phyloP scores from a whole-genome alignment of 2,113 vertebrate genomes.

The Phalacrocorax brasilianus region DNA sequence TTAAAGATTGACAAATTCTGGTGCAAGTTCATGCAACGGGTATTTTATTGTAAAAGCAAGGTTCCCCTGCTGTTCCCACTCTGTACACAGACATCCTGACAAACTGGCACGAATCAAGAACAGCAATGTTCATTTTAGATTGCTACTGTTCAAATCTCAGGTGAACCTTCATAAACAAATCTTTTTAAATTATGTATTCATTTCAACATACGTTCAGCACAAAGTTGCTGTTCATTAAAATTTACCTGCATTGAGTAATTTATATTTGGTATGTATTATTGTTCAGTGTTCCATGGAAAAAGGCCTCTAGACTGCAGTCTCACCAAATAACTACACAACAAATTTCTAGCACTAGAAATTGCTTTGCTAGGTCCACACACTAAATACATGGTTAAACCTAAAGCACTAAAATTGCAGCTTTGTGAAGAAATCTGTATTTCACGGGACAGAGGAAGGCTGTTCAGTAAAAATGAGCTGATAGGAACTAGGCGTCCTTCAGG shows the following conservation, averaged over 20 bases:
- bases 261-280: slow-evolving; percentile 49
- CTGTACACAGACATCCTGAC: neutral
- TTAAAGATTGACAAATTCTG: neutral
- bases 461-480: neutral
- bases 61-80: neutral
- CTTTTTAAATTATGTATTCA: slow-evolving; percentile 54
- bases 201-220: slow-evolving; percentile 51
- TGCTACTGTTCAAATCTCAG: slow-evolving; percentile 23
- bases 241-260: slow-evolving; percentile 32
- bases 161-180: slow-evolving; percentile 47
- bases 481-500: neutral
- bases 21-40: neutral
- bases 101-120: neutral
- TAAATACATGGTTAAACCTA: neutral
- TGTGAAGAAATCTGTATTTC: neutral
- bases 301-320: neutral
- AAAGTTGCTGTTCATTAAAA: slow-evolving; percentile 56
- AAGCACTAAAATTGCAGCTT: neutral
- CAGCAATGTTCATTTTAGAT: slow-evolving; percentile 9
- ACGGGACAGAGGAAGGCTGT: neutral
- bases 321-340: neutral
- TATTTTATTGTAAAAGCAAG: neutral
- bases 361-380: neutral
- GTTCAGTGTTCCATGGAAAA: neutral
- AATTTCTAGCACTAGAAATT: slow-evolving; percentile 8